A percentile compares a stretch with the other conserved stretches of the same genome.
These are phyloP conservation scores for Agapornis canus DNA, from an alignment of 2,797 vertebrate genomes.

Conservation along the genomic window DNA sequence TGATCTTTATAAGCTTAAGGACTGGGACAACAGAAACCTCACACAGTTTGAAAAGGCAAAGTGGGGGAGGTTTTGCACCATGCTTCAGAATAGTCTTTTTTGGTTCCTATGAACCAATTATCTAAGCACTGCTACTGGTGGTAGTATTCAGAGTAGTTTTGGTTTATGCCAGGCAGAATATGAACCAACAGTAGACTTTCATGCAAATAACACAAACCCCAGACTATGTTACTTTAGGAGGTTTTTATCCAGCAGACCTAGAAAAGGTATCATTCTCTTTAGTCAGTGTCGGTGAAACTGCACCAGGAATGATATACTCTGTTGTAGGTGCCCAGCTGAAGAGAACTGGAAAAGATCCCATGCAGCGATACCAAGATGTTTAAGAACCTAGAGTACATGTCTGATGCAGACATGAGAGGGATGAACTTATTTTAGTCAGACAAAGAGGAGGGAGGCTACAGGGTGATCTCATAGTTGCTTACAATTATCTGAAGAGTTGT, in stretches of 20 bases:
- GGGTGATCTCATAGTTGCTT: neutral
- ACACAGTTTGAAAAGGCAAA: neutral
- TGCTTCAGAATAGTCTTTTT: neutral
- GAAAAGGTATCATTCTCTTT: neutral
- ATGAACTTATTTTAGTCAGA: neutral
- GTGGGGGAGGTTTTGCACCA: neutral
- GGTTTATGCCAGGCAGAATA: neutral
- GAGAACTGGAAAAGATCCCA: neutral
- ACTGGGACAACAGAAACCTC: neutral
- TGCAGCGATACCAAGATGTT: neutral
- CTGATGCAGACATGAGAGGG: neutral
- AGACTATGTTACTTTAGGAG: fast-evolving
- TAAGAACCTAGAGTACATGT: neutral
- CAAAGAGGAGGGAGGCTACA: neutral
- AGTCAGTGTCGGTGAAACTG: neutral
- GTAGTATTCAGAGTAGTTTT: neutral
- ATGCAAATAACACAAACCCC: neutral
- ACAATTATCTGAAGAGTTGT: neutral
- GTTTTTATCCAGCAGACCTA: neutral
- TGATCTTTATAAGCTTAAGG: neutral
- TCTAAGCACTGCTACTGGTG: neutral
- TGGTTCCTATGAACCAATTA: neutral
- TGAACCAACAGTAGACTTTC: neutral
- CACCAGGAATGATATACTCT: neutral
- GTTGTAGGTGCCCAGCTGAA: fast-evolving